Base-by-base conservation (phyloP, 1,140 invertebrate species). In the Bathynomus jamesi region DNA sequence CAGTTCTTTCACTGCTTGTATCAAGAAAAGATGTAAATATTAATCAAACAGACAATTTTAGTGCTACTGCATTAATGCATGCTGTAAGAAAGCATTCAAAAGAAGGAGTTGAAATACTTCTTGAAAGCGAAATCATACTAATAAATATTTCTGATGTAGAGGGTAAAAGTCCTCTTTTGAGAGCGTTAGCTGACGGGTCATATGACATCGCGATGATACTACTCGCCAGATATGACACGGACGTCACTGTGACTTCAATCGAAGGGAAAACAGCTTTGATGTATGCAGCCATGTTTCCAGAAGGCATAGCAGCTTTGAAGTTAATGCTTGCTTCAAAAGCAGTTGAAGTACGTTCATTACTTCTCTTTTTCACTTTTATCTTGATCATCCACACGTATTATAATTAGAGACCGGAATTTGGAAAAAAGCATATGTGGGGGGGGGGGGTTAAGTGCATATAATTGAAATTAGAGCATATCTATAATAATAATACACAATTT, bases 61-160 rank as follows among this genome's bases (percentile, higher is more conserved):
- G 67, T 13, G 61, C 72, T 7, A 65, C 65, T 5, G 67, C 76
- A 3, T 46, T 77, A 13, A 74, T 72, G 64, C 67, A 72, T 32
- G 53, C 66, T 17, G 67, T 77, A 2, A 17, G 72, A 8, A 65
- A 71, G 8, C 60, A 62, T 0, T 77, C 72, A 0, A 40, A 31
- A 28, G 40, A 67, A 2, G 28, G 66, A 30, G 70, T 77, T 5
- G 70, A 74, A 24, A 61, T 69, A 17, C 72, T 77, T 3, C 72
- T 77, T 8, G 76, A 77, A 25, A 70, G 64, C 4, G 24, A 53
- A 2, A 67, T 72, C 25, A 77, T 77, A n/a, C 21, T 74, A 17
- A 69, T 74, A 27, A 77, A 77, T 69, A 72, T 74, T n/a, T 28
- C 69, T 10, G 72, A 77, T 32, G 76, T 67, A 7, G 76, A 77